phyloP scores from a whole-genome alignment of 2,797 vertebrate species.

The Channallabes apus region DNA sequence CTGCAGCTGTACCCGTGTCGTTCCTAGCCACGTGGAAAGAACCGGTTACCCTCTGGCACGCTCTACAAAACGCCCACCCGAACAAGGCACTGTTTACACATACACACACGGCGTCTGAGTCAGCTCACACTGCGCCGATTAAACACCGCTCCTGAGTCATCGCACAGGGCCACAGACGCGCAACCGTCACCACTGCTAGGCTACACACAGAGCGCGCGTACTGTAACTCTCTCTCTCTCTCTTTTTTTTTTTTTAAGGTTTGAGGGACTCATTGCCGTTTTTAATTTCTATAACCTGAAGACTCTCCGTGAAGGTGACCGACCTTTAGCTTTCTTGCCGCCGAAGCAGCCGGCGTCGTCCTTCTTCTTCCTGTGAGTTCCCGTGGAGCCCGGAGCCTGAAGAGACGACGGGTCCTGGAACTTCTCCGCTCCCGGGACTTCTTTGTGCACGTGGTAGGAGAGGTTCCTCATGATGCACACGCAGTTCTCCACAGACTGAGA shows the following conservation, averaged over 20 bases:
- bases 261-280: too few relatives aligned
- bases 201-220: neutral
- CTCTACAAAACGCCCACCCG: neutral
- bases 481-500: conserved; percentile 98
- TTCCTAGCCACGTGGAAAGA: neutral
- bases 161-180: neutral
- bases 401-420: conserved; percentile 83
- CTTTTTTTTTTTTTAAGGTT: neutral
- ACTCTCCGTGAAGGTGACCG: conserved; percentile 13
- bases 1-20: conserved; percentile 3
- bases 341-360: conserved; percentile 95
- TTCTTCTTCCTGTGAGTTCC: conserved; percentile 92
- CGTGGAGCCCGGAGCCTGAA: conserved; percentile 73
- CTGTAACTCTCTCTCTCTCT: neutral
- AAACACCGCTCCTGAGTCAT: neutral
- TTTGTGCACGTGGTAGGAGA: conserved; percentile 98
- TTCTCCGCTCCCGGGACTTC: conserved; percentile 95
- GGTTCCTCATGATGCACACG: conserved; percentile 97
- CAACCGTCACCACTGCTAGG: neutral
- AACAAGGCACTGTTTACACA: conserved; percentile 1
- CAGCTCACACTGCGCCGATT: neutral
- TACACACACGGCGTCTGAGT: neutral
- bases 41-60: neutral
- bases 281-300: neutral
- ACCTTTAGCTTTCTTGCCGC: conserved; percentile 99